phyloP scores from a whole-genome alignment of 1,140 invertebrate species.

The Calycopis cecrops region DNA sequence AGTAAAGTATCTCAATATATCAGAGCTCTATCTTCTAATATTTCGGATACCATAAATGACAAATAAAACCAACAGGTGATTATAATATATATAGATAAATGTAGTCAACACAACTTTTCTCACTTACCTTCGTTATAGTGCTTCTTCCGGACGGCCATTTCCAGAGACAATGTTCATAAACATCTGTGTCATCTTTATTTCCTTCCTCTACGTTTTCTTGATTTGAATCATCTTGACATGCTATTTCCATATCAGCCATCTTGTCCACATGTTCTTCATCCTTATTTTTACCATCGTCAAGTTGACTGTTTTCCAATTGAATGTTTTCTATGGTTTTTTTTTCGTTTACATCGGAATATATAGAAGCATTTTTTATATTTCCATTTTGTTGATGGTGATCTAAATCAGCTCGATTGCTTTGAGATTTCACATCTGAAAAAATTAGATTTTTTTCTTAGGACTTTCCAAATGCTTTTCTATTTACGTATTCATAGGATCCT shows the following conservation, averaged over 20 bases:
- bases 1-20: no score
- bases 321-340: conserved; percentile 33
- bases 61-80: no score
- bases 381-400: conserved; percentile 68
- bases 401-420: conserved; percentile 36
- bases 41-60: no score
- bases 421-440: conserved; percentile 22
- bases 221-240: conserved; percentile 30
- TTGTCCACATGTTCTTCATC: conserved; percentile 40
- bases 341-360: conserved; percentile 39
- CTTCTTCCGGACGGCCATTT: conserved; percentile 74
- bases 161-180: conserved; percentile 72
- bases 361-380: conserved; percentile 48
- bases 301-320: conserved; percentile 27
- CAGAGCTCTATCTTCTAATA: no score
- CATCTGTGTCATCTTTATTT: conserved; percentile 48
- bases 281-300: conserved; percentile 34
- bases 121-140: conserved; percentile 69
- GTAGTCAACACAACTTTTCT: neutral
- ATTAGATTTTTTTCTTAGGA: no score
- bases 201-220: conserved; percentile 40
- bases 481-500: no score
- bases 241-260: conserved; percentile 39
- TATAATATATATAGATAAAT: neutral
- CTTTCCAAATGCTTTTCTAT: no score